phyloP scores from a whole-genome alignment of 2,797 vertebrate genomes.

The Lophura swinhoii region DNA sequence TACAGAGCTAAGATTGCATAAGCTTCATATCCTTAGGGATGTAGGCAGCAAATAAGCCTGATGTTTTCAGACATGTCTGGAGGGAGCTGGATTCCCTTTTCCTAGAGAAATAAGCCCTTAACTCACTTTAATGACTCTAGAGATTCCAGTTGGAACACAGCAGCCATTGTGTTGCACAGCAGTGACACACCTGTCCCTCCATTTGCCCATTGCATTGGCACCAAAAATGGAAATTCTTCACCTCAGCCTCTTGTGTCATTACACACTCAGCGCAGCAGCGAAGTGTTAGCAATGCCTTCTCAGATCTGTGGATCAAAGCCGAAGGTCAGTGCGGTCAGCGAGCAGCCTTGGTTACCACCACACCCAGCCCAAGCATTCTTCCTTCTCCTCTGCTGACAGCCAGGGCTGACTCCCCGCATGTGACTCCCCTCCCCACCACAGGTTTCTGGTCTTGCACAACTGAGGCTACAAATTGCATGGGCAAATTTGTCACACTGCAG shows the following conservation, averaged over 20 bases:
- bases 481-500: slow-evolving; percentile 48
- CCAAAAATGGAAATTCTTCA: not conserved
- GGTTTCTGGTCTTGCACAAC: slow-evolving; percentile 56
- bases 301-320: slow-evolving; percentile 45
- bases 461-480: slow-evolving; percentile 35
- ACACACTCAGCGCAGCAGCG: not conserved
- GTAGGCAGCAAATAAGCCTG: not conserved
- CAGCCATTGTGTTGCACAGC: not conserved
- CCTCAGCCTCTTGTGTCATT: not conserved
- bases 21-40: not conserved
- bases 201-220: slow-evolving; percentile 32
- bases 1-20: not conserved
- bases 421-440: slow-evolving; percentile 61
- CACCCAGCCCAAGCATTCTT: slow-evolving; percentile 67
- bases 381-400: slow-evolving; percentile 74
- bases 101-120: not conserved
- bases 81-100: not conserved
- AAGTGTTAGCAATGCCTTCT: not conserved
- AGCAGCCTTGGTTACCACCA: slow-evolving; percentile 63
- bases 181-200: slow-evolving; percentile 18
- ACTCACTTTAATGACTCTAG: not conserved
- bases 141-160: not conserved
- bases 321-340: slow-evolving; percentile 68
- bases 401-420: slow-evolving; percentile 69
- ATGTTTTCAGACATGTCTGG: not conserved